These are phyloP conservation scores for Hydrozoanthus tunicans DNA, from an alignment of 64 coral and sea anemone species.

Conservation along the genomic window DNA sequence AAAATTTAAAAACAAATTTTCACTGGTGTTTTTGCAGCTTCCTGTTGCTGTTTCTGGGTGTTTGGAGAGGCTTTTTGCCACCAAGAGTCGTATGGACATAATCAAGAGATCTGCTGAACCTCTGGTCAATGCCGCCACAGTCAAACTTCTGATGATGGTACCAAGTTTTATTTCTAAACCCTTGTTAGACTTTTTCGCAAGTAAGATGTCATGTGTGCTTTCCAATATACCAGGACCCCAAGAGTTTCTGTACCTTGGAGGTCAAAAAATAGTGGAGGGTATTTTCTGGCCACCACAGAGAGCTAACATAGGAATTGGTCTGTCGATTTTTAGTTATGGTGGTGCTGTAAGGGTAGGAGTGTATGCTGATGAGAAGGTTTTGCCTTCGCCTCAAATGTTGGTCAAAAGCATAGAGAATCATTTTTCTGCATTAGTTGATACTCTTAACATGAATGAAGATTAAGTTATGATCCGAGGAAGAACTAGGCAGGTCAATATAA, in stretches of 20 bases:
- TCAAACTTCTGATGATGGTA: slow-evolving; percentile 77
- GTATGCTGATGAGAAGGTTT: slow-evolving; percentile 69
- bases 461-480: neutral
- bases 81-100: slow-evolving; percentile 90
- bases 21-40: slow-evolving; percentile 84
- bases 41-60: slow-evolving; percentile 66
- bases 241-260: slow-evolving; percentile 70
- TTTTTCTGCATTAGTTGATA: slow-evolving; percentile 74
- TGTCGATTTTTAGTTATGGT: slow-evolving; percentile 95
- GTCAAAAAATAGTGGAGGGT: slow-evolving; percentile 70
- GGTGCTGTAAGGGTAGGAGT: slow-evolving; percentile 80
- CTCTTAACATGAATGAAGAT: slow-evolving; percentile 78
- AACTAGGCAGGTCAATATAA: no score
- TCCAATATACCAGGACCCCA: slow-evolving; percentile 94
- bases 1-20: slow-evolving; percentile 87
- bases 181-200: slow-evolving; percentile 84
- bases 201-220: slow-evolving; percentile 92
- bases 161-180: slow-evolving; percentile 76
- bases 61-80: slow-evolving; percentile 71
- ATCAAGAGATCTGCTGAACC: slow-evolving; percentile 96
- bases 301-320: slow-evolving; percentile 84
- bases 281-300: slow-evolving; percentile 88
- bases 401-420: slow-evolving; percentile 71
- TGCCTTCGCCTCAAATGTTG: slow-evolving; percentile 70
- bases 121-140: slow-evolving; percentile 71